Evolutionary conservation across 2,888 invertebrate genomes (phyloP), one percentile per base, ranked within the genome.

Genomic region (Hanleya hanleyi): DNA sequence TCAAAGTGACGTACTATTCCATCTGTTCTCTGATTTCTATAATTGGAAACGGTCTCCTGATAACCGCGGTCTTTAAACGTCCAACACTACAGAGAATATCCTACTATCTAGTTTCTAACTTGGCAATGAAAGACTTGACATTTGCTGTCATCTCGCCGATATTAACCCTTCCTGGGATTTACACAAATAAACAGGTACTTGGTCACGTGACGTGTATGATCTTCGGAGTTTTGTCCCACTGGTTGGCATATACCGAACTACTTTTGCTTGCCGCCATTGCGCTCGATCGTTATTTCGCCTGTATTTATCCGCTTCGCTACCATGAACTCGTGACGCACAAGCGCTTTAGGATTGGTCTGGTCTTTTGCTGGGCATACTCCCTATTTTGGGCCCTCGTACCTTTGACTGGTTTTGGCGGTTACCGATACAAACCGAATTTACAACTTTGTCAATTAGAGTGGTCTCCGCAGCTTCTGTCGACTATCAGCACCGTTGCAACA

Each of bases 261-360:
- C 9, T 57, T 29, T 4, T 57, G 26, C 9, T 57, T 22, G 57
- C 26, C 4, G 15, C 29, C 9, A 29, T 57, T 15, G 29, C 26
- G 22, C 29, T 57, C 26, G 57, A 57, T 57, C 57, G 57, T 26
- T 57, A 57, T 32, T 4, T 26, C 15, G 32, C 29, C 18, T 57
- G 57, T 32, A 15, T 57, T 57, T 57, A 57, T 29, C 57, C 57
- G 29, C 29, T 57, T 22, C 57, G 57, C 57, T 57, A 57, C 32
- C 5, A 57, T 26, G 22, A 57, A 57, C 22, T 57, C 32, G 4
- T 57, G 29, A 57, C 22, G 29, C 15, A 22, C 22, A 57, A 29
- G 29, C 22, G 57, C 4, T 26, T 22, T 18, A 22, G 4, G 15
- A 15, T 26, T 2, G 29, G 22, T 1, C 1, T 57, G 22, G 26